A percentile compares a stretch with the other conserved stretches of the same genome.
phyloP scores from a whole-genome alignment of 2,797 vertebrate genomes.

The Chiloscyllium punctatum region DNA sequence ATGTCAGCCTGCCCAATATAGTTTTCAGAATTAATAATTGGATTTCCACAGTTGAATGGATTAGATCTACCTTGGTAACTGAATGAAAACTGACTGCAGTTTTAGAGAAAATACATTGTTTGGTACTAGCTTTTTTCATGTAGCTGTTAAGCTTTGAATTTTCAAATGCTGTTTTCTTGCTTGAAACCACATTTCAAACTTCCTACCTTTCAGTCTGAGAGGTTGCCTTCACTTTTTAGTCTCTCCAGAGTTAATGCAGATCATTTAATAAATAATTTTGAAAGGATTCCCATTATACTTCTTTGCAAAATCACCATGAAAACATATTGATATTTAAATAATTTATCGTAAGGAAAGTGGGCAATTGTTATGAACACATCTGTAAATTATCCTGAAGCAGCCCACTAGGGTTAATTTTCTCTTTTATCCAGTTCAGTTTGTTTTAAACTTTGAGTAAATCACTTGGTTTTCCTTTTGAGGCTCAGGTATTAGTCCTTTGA shows the following conservation, averaged over 20 bases:
- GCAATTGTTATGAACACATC: neutral
- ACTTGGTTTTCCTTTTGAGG: neutral
- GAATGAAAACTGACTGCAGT: neutral
- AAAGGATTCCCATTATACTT: neutral
- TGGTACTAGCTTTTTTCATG: neutral
- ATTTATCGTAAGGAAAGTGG: neutral
- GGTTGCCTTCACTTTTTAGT: neutral
- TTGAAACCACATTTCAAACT: neutral
- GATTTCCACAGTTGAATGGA: neutral
- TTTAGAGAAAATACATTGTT: neutral
- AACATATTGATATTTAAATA: neutral
- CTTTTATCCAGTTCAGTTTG: neutral
- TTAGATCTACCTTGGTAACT: neutral
- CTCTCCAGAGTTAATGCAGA: neutral
- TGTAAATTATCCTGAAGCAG: neutral
- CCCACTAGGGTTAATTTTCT: neutral
- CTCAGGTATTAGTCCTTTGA: neutral
- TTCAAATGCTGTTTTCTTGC: neutral
- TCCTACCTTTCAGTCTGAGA: neutral
- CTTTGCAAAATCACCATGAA: neutral
- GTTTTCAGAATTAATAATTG: constrained; percentile 15
- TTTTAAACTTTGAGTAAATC: neutral
- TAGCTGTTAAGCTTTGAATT: neutral
- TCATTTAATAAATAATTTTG: neutral
- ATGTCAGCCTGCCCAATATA: neutral